Evolutionary conservation across 2,113 vertebrate species (phyloP), one percentile per base, ranked within the genome.

Genomic region (Pomatostomus ruficeps): DNA sequence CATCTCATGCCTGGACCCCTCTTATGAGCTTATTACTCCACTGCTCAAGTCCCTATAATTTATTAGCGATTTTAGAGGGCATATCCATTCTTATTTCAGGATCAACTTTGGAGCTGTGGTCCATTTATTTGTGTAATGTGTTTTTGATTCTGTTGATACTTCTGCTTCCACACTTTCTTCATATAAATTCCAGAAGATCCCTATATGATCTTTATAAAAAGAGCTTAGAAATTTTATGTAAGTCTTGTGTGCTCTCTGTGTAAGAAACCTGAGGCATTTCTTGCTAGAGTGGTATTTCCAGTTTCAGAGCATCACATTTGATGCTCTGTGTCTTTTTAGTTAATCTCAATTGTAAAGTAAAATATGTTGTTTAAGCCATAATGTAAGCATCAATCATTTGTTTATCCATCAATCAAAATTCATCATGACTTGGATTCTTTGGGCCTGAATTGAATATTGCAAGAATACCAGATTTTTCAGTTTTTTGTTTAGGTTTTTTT

Each of bases 21-120:
- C 10, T 35, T 57, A 55, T 0, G 6, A 68, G 25, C 5, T 59
- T 49, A 36, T 77, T 55, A 83, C 21, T 36, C n/a, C 7, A 7
- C 22, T 3, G 0, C 17, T 3, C 13, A 46, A 24, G 8, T 85
- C 11, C 18, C 2, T 55, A 1, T 70, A 2, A 36, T 19, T 48
- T 35, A 29, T 72, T 35, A 63, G 7, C 28, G 31, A 29, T 85
- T 79, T 92, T 74, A 38, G 65, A 58, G 38, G 40, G 11, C 33
- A 29, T 4, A 10, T 66, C 14, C 7, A 14, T 74, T 66, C 40
- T 63, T 67, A 43, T 18, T 85, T 72, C 58, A 74, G 45, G n/a
- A 52, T 77, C 28, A 42, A 6, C 45, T 87, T 88, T 85, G 43
- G 21, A 78, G 14, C 14, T 38, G 23, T 78, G 13, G 14, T 78